Base-by-base conservation (phyloP, 2,113 vertebrate species). In the Apteryx mantelli region DNA sequence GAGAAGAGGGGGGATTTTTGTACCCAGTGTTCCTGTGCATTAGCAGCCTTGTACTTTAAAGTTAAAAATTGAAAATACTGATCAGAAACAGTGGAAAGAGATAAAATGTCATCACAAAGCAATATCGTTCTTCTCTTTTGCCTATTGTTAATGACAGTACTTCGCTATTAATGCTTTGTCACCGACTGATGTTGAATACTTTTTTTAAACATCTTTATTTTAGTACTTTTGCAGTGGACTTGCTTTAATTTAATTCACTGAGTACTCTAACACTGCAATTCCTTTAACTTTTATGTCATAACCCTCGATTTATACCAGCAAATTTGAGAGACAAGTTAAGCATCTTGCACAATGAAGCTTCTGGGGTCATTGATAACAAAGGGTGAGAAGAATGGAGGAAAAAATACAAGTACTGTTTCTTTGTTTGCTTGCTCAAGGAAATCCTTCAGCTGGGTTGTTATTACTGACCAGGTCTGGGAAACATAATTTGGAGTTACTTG, bases 381-480 rank as follows among this genome's bases (percentile, higher is more conserved):
- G 79, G 75, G 71, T 77, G 84, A 90, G 76, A 91, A 93, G 78
- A 94, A 80, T 68, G 48, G 56, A 91, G 46, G 38, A 86, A 90
- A 40, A 97, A 90, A 86, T 83, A 68, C 52, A 91, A 95, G 85
- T 83, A 64, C 60, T 75, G 58, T 66, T 88, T 89, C 91, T 95
- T 97, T 93, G 66, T 95, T 93, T 89, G 79, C 91, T 96, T 86
- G 89, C 77, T 95, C 22, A 88, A 94, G 89, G 89, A 96, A 96
- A 88, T 97, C 91, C 94, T 96, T 97, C 88, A 93, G 60, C 85
- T 91, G 61, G 21, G 60, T 86, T 95, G 79, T 91, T 93, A 64
- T 94, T 97, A 84, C 70, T 91, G 85, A 95, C 82, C 65, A 65
- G 76, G 91, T 96, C 93, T 96, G 94, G 93, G 91, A 97, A 97